Evolutionary conservation across 2,113 vertebrate genomes (phyloP).

Genomic region (Varanus salvator): DNA sequence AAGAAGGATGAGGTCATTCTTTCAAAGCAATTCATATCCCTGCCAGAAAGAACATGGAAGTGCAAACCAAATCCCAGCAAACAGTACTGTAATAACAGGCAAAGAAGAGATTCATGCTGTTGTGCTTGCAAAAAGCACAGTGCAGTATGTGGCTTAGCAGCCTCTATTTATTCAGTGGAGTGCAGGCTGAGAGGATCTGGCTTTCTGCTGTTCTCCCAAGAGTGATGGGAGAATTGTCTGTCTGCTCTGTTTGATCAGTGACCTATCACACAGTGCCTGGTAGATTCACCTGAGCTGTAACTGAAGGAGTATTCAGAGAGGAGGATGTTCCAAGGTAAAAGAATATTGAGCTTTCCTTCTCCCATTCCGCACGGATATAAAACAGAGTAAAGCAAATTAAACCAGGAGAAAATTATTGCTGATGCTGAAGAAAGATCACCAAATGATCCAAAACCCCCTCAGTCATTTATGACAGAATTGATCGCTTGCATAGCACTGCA

Average conservation of each 20-base stretch:
- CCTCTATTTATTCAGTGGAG: slow-evolving; percentile 45
- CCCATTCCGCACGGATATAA: slow-evolving; percentile 56
- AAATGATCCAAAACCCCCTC: background rate
- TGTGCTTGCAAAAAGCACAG: slow-evolving; percentile 35
- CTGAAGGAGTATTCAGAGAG: slow-evolving; percentile 74
- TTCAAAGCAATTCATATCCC: slow-evolving; percentile 61
- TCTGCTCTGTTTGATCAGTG: slow-evolving; percentile 90
- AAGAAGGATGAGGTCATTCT: slow-evolving; percentile 69
- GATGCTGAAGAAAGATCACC: slow-evolving; percentile 33
- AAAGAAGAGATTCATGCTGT: slow-evolving; percentile 33
- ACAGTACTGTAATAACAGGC: slow-evolving; percentile 34
- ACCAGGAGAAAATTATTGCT: slow-evolving; percentile 65
- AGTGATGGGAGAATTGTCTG: slow-evolving; percentile 71
- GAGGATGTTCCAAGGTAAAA: slow-evolving; percentile 8
- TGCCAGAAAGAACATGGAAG: slow-evolving; percentile 42
- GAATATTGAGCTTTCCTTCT: slow-evolving; percentile 32
- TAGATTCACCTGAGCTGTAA: slow-evolving; percentile 79
- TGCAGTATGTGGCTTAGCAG: slow-evolving; percentile 30
- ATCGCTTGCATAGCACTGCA: background rate
- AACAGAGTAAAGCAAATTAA: slow-evolving; percentile 64
- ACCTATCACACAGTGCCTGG: slow-evolving; percentile 83
- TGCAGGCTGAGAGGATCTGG: slow-evolving; percentile 42
- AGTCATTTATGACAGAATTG: background rate
- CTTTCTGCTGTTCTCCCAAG: slow-evolving; percentile 66
- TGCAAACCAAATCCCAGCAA: slow-evolving; percentile 40